These are phyloP conservation scores for Cheilosia vulpina DNA, from an alignment of 2,888 invertebrate genomes.

Conservation along the genomic window DNA sequence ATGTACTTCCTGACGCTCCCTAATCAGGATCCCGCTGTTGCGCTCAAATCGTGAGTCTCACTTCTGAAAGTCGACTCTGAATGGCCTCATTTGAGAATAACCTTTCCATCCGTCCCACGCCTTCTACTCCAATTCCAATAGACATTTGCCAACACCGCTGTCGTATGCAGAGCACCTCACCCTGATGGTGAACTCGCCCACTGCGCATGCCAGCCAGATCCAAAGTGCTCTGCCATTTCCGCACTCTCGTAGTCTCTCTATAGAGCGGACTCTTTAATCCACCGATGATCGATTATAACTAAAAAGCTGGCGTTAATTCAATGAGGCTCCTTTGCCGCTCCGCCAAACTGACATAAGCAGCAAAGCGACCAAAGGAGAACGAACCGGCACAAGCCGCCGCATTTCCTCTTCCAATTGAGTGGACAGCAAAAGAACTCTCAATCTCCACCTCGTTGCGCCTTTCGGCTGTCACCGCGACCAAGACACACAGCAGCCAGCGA, in stretches of 20 bases:
- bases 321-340: constrained; percentile 39
- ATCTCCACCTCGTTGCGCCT: constrained; percentile 70
- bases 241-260: constrained; percentile 4
- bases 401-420: constrained; percentile 38
- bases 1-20: background rate
- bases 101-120: constrained; percentile 26
- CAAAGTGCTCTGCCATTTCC: constrained; percentile 20
- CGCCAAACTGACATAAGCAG: constrained; percentile 6
- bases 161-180: constrained; percentile 1
- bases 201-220: background rate
- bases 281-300: constrained; percentile 54
- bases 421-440: constrained; percentile 63
- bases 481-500: constrained; percentile 39
- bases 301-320: constrained; percentile 64
- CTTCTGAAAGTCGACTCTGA: background rate
- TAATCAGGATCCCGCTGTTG: background rate
- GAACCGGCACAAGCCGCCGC: constrained; percentile 22
- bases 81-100: constrained; percentile 12
- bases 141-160: background rate
- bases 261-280: constrained; percentile 50
- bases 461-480: constrained; percentile 65
- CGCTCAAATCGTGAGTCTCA: background rate
- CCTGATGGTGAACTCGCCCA: constrained; percentile 1
- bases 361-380: background rate
- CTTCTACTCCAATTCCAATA: constrained; percentile 1